Percentiles rank a stretch among this genome's conserved stretches.
phyloP scores from a whole-genome alignment of 2,888 invertebrate species.

The Ommatoiulus sabulosus region DNA sequence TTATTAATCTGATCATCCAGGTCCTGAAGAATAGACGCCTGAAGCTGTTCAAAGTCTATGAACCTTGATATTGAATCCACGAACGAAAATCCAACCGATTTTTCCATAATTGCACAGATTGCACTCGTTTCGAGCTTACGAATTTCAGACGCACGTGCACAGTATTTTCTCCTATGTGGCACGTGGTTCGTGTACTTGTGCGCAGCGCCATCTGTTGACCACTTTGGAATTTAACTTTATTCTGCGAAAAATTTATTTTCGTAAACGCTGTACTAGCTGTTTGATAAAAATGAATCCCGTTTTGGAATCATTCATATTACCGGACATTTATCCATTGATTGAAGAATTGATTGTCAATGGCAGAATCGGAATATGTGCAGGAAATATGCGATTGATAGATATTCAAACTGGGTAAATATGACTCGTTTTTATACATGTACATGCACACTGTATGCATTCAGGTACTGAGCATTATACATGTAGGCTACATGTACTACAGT shows the following conservation, averaged over 20 bases:
- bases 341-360: constrained; percentile 54
- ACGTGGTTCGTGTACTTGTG: neutral
- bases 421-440: neutral
- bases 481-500: no score
- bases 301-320: constrained; percentile 5
- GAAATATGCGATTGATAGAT: constrained; percentile 52
- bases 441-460: no score
- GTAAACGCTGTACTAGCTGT: neutral
- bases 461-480: no score
- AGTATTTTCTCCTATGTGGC: neutral
- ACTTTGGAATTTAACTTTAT: neutral
- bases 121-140: neutral
- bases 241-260: neutral
- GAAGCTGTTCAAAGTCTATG: neutral
- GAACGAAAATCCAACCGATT: neutral
- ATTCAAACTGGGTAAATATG: constrained; percentile 54
- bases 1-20: neutral
- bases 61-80: constrained; percentile 22
- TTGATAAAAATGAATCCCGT: constrained; percentile 4
- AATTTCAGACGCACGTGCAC: neutral
- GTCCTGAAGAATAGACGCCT: neutral
- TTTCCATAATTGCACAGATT: neutral
- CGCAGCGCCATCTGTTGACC: neutral
- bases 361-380: constrained; percentile 50
- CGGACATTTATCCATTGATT: constrained; percentile 50